Evolutionary conservation across 2,113 vertebrate species (phyloP).

Genomic region (Zeus faber): DNA sequence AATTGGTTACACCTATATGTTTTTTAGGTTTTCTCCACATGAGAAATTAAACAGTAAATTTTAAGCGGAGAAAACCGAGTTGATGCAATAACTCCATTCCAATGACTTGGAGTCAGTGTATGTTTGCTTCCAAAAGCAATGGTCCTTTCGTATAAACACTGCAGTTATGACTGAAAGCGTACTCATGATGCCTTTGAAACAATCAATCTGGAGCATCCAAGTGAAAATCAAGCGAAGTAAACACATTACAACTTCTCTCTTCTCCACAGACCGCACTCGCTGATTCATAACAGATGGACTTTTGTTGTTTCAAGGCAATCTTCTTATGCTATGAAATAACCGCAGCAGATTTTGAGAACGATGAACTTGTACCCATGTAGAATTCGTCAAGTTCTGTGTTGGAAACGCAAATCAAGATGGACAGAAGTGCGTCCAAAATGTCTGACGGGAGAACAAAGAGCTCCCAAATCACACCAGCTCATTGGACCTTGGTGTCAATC

Average conservation of each 20-base stretch:
- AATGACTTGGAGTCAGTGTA: too few species aligned
- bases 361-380: too few species aligned
- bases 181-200: slow-evolving; percentile 14
- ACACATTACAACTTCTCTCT: slow-evolving; percentile 14
- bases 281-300: slow-evolving; percentile 51
- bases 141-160: too few species aligned
- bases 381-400: neutral
- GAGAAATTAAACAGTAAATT: too few species aligned
- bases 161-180: slow-evolving; percentile 5
- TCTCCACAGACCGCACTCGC: slow-evolving; percentile 19
- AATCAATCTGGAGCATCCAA: slow-evolving; percentile 5
- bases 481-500: too few species aligned
- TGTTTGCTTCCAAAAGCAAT: neutral
- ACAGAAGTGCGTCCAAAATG: neutral
- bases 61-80: too few species aligned
- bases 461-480: too few species aligned
- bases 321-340: slow-evolving; percentile 42
- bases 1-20: too few species aligned
- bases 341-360: too few species aligned
- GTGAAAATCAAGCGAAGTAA: slow-evolving; percentile 5
- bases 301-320: slow-evolving; percentile 26
- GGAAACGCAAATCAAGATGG: neutral
- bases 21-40: too few species aligned
- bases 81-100: too few species aligned
- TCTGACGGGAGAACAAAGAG: too few species aligned